Base-by-base conservation (phyloP, 2,113 vertebrate genomes). In the Brachyhypopomus occidentalis region DNA sequence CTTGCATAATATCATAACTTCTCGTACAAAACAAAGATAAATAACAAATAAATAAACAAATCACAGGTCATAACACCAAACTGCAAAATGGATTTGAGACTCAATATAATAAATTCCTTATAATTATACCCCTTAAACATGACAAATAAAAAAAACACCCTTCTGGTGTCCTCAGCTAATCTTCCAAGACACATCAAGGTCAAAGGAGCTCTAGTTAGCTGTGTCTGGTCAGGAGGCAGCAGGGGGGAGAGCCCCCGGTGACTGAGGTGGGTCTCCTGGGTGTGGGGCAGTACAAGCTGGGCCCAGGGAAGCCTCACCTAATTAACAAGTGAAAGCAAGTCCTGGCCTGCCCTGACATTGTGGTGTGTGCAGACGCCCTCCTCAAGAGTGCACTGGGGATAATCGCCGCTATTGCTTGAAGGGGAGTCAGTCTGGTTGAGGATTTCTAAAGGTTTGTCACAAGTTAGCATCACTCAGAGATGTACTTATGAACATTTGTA, bases 171-270 rank as follows among this genome's bases (percentile, higher is more conserved):
- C 52, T 14, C 20, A 60, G 36, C 19, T 38, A 38, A 5, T 22
- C 66, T n/a, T 70, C 34, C 17, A 41, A 70, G 66, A 25, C 66
- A 70, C 66, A 70, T 70, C 66, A 70, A 70, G 66, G 66, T 70
- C 66, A 70, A 70, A 70, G 66, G 8, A 69, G 7, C 19, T 4
- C 36, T 70, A 41, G 66, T 70, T 70, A 70, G 38, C 17, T n/a
- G 22, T 70, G 66, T n/a, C 66, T 34, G 38, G 66, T 70, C 66
- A 70, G 66, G 17, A 34, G 19, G 17, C 36, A 22, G 30, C 3
- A 30, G 30, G 30, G 30, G 30, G 30, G 66, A 38, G 20, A 70
- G 66, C 36, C 66, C 66, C 66, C 34, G 12, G 66, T 41, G 64
- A 20, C 64, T 36, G 66, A 12, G 30, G 66, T 34, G 23, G 19